A percentile compares a stretch with the other conserved stretches of the same genome.
phyloP scores from a whole-genome alignment of 2,113 vertebrate species.

The Poecile atricapillus region DNA sequence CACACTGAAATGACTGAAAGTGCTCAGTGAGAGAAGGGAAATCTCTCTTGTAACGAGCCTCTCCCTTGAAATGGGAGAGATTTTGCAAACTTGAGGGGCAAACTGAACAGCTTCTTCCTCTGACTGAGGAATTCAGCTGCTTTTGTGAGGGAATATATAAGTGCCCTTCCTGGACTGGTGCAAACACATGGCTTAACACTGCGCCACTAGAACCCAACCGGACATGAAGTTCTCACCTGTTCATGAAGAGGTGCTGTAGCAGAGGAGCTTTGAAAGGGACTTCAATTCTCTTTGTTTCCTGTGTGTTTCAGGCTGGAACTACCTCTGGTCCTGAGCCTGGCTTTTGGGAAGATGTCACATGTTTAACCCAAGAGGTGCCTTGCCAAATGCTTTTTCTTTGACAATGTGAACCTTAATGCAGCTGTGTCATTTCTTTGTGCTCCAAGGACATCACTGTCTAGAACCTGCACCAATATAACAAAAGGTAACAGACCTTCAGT shows the following conservation, averaged over 20 bases:
- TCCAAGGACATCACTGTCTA: not conserved
- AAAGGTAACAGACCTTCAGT: not conserved
- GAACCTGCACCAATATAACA: not conserved
- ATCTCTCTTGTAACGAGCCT: not conserved
- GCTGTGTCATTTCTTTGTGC: not conserved
- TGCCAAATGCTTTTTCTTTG: not conserved
- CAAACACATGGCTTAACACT: not conserved
- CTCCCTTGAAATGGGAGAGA: not conserved
- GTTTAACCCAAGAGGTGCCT: accelerated
- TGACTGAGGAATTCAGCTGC: not conserved
- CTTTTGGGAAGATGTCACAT: not conserved
- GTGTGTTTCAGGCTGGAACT: not conserved
- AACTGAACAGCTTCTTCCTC: not conserved
- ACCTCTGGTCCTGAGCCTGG: not conserved
- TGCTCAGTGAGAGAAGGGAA: not conserved
- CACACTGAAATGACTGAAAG: not conserved
- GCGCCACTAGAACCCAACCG: accelerated
- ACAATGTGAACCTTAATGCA: not conserved
- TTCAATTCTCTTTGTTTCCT: not conserved
- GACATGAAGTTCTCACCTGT: not conserved
- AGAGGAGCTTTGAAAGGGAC: not conserved
- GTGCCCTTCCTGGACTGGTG: not conserved
- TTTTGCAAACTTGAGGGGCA: not conserved
- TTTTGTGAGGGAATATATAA: not conserved
- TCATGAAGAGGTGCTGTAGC: not conserved